A percentile compares a stretch with the other conserved stretches of the same genome.
phyloP scores from a whole-genome alignment of 2,888 invertebrate genomes.

The Melieria crassipennis region DNA sequence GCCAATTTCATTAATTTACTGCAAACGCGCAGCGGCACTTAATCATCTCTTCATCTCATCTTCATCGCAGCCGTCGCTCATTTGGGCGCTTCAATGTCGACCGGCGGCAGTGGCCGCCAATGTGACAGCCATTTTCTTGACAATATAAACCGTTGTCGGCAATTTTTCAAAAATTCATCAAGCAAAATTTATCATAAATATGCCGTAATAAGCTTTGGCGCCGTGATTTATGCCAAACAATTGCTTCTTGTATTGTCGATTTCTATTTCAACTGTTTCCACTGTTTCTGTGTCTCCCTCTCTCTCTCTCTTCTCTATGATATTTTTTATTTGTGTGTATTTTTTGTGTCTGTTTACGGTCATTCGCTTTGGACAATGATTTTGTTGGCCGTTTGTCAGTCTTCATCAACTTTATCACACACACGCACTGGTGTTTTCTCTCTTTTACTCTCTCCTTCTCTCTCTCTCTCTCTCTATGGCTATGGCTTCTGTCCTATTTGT shows the following conservation, averaged over 20 bases:
- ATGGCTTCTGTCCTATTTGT: background rate
- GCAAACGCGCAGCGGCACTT: too few relatives aligned
- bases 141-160: background rate
- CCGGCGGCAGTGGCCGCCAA: too few relatives aligned
- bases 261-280: background rate
- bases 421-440: background rate
- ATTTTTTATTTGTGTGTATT: background rate
- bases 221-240: constrained; percentile 18
- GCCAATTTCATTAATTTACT: too few relatives aligned
- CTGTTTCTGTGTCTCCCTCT: background rate
- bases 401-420: too few relatives aligned
- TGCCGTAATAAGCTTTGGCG: constrained; percentile 17
- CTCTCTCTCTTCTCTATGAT: background rate
- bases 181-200: constrained; percentile 24
- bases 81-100: too few relatives aligned
- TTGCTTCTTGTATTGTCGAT: constrained; percentile 13
- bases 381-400: too few relatives aligned
- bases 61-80: too few relatives aligned
- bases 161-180: constrained; percentile 17
- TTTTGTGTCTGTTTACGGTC: background rate
- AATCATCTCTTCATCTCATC: too few relatives aligned
- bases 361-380: background rate
- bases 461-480: background rate
- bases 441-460: background rate
- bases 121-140: too few relatives aligned